Evolutionary conservation across 2,797 vertebrate genomes (phyloP), one percentile per base, ranked within the genome.

Genomic region (Peromyscus eremicus): DNA sequence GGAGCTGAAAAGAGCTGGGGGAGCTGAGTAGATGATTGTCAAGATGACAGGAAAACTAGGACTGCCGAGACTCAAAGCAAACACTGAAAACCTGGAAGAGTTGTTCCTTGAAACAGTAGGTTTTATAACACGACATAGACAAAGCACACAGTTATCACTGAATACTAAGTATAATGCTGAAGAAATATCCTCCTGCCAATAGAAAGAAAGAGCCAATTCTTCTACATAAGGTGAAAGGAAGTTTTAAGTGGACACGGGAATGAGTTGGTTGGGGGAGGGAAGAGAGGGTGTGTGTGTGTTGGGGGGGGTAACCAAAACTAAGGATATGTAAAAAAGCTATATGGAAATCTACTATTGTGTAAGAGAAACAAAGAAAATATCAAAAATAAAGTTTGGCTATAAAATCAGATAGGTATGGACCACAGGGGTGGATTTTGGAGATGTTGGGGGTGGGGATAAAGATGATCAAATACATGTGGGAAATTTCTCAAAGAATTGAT

Each of bases 61-160:
- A 25, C 52, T 89, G 10, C 90, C 66, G 40, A 80, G 81, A 97
- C 55, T 49, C 79, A 76, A 25, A 79, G 25, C 37, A 92, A 68
- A 82, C 43, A 84, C 6, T 88, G 79, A 88, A 95, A 92, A 68
- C 11, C 25, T 71, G 77, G 83, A 76, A 55, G 25, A 49, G 16
- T 16, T 6, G 11, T 4, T 55, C 60, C 40, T 87, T 80, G 17
- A 87, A 84, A 46, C 43, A 46, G n/a, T 32, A 85, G 40, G 23
- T 40, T 95, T 94, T 92, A 81, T 19, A 83, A 70, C 32, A 89
- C 2, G 77, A 7, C 57, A 68, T 49, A 82, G 23, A 49, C 13
- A 95, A 94, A 95, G 89, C 77, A 40, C 60, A 86, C 66, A 71
- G 46, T 82, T 60, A 71, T 73, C 52, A 27, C 29, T 83, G 32